These are phyloP conservation scores for Andrena minutula DNA, from an alignment of 2,888 invertebrate genomes.

Conservation along the genomic window DNA sequence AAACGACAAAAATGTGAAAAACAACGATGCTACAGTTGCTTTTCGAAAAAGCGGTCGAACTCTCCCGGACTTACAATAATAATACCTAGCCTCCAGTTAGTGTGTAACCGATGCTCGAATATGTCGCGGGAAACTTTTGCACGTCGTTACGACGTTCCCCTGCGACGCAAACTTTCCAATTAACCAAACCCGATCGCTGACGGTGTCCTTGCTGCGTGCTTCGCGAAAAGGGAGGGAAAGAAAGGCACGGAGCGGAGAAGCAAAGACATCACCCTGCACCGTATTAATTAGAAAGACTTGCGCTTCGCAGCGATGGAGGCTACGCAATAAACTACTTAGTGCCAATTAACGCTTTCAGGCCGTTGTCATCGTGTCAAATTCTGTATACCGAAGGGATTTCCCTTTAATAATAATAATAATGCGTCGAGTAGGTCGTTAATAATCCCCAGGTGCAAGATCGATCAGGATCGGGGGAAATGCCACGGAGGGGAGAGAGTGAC, in stretches of 20 bases:
- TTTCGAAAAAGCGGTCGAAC: too few species aligned
- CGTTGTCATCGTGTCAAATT: too few species aligned
- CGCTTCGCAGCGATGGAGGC: neutral
- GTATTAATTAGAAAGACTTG: conserved; percentile 21
- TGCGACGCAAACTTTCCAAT: conserved; percentile 7
- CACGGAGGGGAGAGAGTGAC: neutral
- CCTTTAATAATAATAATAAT: too few species aligned
- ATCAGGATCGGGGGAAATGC: neutral
- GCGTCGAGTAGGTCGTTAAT: conserved; percentile 6
- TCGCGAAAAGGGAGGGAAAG: neutral
- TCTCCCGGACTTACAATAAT: too few species aligned
- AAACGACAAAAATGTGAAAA: too few species aligned
- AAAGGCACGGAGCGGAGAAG: neutral
- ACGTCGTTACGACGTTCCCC: neutral
- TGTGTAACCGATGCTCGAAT: too few species aligned
- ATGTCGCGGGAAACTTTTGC: conserved; percentile 1
- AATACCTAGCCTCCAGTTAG: too few species aligned
- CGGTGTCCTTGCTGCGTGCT: neutral
- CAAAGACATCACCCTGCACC: neutral
- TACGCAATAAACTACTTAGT: neutral
- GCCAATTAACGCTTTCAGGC: too few species aligned
- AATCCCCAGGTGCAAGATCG: neutral
- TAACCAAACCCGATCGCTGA: conserved; percentile 2
- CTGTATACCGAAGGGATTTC: too few species aligned
- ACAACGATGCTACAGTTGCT: too few species aligned